phyloP scores from a whole-genome alignment of 2,888 invertebrate genomes.

The Hyles lineata region DNA sequence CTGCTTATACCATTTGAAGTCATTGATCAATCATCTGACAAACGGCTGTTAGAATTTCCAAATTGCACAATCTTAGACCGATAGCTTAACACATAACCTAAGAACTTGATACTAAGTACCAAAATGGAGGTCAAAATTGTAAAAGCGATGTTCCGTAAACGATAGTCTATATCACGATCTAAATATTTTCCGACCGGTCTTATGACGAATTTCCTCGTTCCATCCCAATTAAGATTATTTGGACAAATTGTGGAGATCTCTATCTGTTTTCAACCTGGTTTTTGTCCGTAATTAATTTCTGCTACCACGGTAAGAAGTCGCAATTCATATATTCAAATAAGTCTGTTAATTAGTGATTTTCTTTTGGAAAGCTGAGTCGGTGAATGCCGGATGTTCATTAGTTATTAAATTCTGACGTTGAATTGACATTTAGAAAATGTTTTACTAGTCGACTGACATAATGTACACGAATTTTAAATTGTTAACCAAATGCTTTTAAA shows the following conservation, averaged over 20 bases:
- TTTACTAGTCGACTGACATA: too few relatives aligned
- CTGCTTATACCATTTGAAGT: too few relatives aligned
- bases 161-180: slow-evolving; percentile 9
- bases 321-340: slow-evolving; percentile 30
- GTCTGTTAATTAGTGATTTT: slow-evolving; percentile 8
- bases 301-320: neutral
- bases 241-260: slow-evolving; percentile 49
- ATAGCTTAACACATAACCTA: too few relatives aligned
- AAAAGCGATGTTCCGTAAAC: slow-evolving; percentile 11
- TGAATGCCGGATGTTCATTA: slow-evolving; percentile 1
- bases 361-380: neutral
- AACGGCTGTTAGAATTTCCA: too few relatives aligned
- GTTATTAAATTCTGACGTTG: neutral
- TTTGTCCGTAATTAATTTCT: slow-evolving; percentile 34
- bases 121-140: slow-evolving; percentile 16
- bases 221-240: slow-evolving; percentile 42
- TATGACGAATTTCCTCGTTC: slow-evolving; percentile 34
- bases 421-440: too few relatives aligned
- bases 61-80: too few relatives aligned
- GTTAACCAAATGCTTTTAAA: too few relatives aligned
- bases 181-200: slow-evolving; percentile 29
- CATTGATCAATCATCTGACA: too few relatives aligned
- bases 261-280: slow-evolving; percentile 44
- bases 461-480: too few relatives aligned
- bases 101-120: neutral